Base-by-base conservation (phyloP, 2,113 vertebrate species). In the Platysteira castanea region DNA sequence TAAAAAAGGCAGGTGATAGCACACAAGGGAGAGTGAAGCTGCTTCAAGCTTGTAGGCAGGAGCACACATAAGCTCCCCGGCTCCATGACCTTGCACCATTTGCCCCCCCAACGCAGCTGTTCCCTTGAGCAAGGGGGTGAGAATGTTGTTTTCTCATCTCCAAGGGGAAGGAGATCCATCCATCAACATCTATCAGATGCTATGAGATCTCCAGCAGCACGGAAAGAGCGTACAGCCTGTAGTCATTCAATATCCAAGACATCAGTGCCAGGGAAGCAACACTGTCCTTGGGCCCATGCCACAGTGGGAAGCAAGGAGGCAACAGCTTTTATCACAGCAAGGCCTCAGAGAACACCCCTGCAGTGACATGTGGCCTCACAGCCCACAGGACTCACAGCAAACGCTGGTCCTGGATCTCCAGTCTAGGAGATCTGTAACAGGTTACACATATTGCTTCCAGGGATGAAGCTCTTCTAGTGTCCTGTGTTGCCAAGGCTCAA, bases 121-220 rank as follows among this genome's bases (percentile, higher is more conserved):
- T 96, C 83, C 64, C 47, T 80, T 28, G 14, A 81, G 68, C 56
- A 70, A 46, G 7, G 47, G 46, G 6, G 49, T 26, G 64, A 70
- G 64, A 84, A 94, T 68, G 69, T 87, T 92, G 88, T 84, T 92
- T 90, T 64, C 83, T 67, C 73, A 81, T 77, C 71, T 95, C 82
- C 68, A 84, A 56, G 56, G 59, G 50, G 12, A 75, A 37, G 59
- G 71, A 93, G 56, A 90, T 30, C 59, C 76, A 96, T 90, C 87
- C 71, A 93, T 94, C 95, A 96, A 83, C 64, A 74, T 68, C 69
- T 84, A 77, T 64, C 93, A 92, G 83, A 85, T 92, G 88, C 68
- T 86, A 19, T 2, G 42, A 83, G 39, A 77, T 47, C 85, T 90
- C 68, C 82, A 69, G 84, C 37, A 89, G 77, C 57, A 65, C 0